Percentiles rank a stretch among this genome's conserved stretches.
These are phyloP conservation scores for Tipula unca DNA, from an alignment of 2,888 invertebrate genomes.

Conservation along the genomic window DNA sequence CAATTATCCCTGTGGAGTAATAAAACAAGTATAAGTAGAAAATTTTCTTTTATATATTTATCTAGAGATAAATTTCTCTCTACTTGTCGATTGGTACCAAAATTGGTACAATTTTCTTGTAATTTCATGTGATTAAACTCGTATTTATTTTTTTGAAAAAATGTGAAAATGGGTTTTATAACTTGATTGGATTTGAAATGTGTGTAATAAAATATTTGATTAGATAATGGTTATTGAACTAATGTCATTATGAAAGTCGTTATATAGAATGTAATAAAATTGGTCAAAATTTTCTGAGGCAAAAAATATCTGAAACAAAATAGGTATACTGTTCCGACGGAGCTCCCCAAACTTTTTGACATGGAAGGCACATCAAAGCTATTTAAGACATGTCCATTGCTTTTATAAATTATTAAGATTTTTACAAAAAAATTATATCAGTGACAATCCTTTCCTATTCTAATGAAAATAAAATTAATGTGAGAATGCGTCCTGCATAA, in stretches of 20 bases:
- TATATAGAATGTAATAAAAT: not conserved
- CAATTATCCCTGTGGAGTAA: not conserved
- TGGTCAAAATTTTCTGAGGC: not conserved
- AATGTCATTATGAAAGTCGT: not conserved
- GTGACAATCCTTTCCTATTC: too few species aligned
- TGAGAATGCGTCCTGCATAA: too few species aligned
- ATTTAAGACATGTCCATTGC: too few species aligned
- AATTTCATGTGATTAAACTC: not conserved
- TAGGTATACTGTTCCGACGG: not conserved
- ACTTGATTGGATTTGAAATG: not conserved
- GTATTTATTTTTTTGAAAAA: not conserved
- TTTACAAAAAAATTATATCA: too few species aligned
- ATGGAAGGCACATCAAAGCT: too few species aligned
- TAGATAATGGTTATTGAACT: not conserved
- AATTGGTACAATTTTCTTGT: not conserved
- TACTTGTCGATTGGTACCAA: not conserved
- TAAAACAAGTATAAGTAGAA: not conserved
- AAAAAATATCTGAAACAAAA: not conserved
- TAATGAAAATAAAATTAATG: too few species aligned
- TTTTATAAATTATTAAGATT: too few species aligned
- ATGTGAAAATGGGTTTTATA: not conserved
- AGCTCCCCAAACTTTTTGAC: too few species aligned
- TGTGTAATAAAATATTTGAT: not conserved
- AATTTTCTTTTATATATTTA: not conserved
- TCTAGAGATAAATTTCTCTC: not conserved